Evolutionary conservation across 2,797 vertebrate genomes (phyloP).

Genomic region (Petrocephalus sullivani): DNA sequence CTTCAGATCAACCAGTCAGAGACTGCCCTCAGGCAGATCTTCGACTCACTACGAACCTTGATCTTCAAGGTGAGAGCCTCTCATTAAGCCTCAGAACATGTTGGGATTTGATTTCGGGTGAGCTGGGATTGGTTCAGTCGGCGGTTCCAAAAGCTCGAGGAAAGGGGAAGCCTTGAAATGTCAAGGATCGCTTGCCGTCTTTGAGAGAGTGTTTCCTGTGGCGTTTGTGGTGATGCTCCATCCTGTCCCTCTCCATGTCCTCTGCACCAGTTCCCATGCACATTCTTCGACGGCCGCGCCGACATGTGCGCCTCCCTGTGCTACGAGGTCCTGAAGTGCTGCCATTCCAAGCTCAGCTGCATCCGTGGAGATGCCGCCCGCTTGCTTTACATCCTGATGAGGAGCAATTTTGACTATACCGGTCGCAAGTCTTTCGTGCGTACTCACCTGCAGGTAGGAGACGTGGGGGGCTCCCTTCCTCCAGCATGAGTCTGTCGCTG

Average conservation of each 20-base stretch:
- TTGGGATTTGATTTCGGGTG: neutral
- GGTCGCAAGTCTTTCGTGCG: slow-evolving; percentile 91
- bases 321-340: slow-evolving; percentile 94
- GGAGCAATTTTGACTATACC: slow-evolving; percentile 95
- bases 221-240: neutral
- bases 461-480: slow-evolving; percentile 17
- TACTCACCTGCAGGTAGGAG: slow-evolving; percentile 83
- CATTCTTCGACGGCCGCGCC: slow-evolving; percentile 90
- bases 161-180: neutral
- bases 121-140: neutral
- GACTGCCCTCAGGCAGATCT: slow-evolving; percentile 84
- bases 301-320: slow-evolving; percentile 95
- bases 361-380: slow-evolving; percentile 88
- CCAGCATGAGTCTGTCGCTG: neutral
- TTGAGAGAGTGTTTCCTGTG: neutral
- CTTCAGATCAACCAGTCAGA: slow-evolving; percentile 96
- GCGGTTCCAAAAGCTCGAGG: neutral
- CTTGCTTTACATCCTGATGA: slow-evolving; percentile 96
- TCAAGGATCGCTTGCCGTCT: neutral
- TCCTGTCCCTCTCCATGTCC: neutral
- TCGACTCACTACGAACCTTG: slow-evolving; percentile 82
- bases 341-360: slow-evolving; percentile 92
- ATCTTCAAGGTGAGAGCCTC: slow-evolving; percentile 83
- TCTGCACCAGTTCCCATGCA: slow-evolving; percentile 79
- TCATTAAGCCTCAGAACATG: neutral